Percentiles rank a stretch among this genome's conserved stretches.
Conservation (phyloP, 2,797 vertebrate genomes). For the Martes flavigula region DNA sequence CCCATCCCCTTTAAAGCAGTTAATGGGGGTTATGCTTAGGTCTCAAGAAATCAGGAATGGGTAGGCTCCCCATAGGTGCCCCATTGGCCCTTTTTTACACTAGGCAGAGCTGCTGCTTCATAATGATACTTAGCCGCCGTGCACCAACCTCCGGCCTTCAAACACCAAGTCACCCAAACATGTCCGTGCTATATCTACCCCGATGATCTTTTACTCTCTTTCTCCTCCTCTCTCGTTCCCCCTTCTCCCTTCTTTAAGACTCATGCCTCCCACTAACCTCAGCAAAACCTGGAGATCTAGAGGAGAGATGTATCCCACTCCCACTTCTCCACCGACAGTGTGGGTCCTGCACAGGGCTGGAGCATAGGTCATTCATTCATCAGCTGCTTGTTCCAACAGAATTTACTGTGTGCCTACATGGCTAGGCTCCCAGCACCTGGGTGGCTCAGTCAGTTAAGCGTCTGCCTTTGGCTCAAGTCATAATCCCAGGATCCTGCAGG, state of each 20-base stretch:
- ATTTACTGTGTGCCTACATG: background rate
- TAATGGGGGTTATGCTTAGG: background rate
- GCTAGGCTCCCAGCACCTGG: background rate
- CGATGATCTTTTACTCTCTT: background rate
- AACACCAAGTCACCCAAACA: background rate
- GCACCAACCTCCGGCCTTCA: background rate
- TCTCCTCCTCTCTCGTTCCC: background rate
- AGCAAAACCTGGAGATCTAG: background rate
- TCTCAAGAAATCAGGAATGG: background rate
- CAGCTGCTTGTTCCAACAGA: background rate
- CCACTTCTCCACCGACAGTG: background rate
- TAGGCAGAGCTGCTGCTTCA: background rate
- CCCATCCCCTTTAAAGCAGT: background rate
- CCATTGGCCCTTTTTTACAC: background rate
- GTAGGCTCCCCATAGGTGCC: background rate
- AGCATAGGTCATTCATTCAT: background rate
- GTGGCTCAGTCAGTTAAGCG: background rate
- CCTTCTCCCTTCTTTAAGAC: background rate
- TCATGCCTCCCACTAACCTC: background rate
- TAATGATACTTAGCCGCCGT: background rate
- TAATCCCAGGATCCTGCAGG: background rate
- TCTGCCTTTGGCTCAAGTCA: background rate
- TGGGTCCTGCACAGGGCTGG: background rate
- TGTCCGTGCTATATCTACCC: background rate
- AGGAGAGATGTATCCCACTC: background rate